Base-by-base conservation (phyloP, 2,888 invertebrate genomes). In the Bhutanitis thaidina region DNA sequence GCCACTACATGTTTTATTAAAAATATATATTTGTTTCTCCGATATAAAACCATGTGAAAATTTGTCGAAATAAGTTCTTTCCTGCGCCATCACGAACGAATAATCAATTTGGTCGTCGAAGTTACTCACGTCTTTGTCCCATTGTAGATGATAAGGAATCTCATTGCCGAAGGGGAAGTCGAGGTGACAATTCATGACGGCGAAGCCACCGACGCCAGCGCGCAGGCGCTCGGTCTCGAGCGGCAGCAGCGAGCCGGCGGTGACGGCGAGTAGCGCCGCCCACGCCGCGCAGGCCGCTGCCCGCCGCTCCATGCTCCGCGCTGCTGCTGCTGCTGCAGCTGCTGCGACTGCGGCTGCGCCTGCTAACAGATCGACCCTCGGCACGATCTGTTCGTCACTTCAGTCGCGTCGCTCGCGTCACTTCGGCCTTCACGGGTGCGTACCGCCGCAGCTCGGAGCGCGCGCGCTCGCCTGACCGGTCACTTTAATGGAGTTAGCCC, bases 101-200 rank as follows among this genome's bases (percentile, higher is more conserved):
- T n/a, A n/a, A n/a, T n/a, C n/a, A n/a, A n/a, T n/a, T n/a, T n/a
- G n/a, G n/a, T n/a, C n/a, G n/a, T n/a, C n/a, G n/a, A n/a, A n/a
- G n/a, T n/a, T n/a, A 59, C 94, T 94, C 88, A 96, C 96, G 75
- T 95, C 95, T 86, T 96, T 96, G 71, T 94, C 95, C 97, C 97
- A 98, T 74, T 95, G 93, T 51, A 98, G 91, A 67, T 95, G 93
- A 80, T 96, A 97, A 7, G 96, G 95, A 65, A 96, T 95, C 66
- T 94, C 93, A 71, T 94, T 93, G 69, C 94, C 94, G 77, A 96
- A 95, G 56, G 96, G 96, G 80, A 96, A 97, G 82, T 96, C 95
- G 65, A 97, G 93, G 65, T 94, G 93, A 83, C 96, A 96, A 88
- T 95, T 93, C 81, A 96, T 93, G 60, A 95, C 92, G 49, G 93